Evolutionary conservation across 2,113 vertebrate genomes (phyloP), one percentile per base, ranked within the genome.

Genomic region (Osmerus mordax): DNA sequence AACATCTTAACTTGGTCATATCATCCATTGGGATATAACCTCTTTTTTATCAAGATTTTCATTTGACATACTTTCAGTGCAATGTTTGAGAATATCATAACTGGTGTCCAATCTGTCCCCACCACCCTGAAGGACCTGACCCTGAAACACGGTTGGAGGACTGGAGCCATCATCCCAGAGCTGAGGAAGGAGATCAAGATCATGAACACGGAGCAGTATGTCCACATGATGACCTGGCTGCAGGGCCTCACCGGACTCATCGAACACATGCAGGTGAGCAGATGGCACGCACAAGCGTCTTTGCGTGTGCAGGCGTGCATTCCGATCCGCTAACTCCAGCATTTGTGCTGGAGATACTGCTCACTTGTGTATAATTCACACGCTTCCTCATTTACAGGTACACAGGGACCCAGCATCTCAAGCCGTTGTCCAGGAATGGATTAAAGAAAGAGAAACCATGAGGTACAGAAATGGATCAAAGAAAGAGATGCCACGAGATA

Each of bases 81-180:
- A 47, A 9, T 47, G 9, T 47, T 47, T 47, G 41, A 47, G 41
- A 47, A 47, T 47, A 47, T 47, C 8, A 8, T 47, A 9, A 47
- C 41, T 12, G 41, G 41, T 47, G 41, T 55, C 3, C 29, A 3
- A 21, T 66, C 21, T 69, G 21, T 74, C 55, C 1, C 16, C 18
- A 15, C 19, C 11, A 16, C 41, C 59, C 25, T 72, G 41, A 78
- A 99, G 97, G 97, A 99, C 86, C 85, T 99, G 87, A 99, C 97
- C 2, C 91, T 99, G 85, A 99, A 96, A 88, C 97, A 99, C 0
- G 97, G 97, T 79, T 99, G 97, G 97, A 92, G 97, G 74, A 99
- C 97, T 0, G 97, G 97, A 0, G 97, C 97, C 0, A 99, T 99
- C 85, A 97, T 99, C 82, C 97, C 97, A 0, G 97, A 99, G 87